phyloP scores from a whole-genome alignment of 2,113 vertebrate species.

The Thalassoma bifasciatum region DNA sequence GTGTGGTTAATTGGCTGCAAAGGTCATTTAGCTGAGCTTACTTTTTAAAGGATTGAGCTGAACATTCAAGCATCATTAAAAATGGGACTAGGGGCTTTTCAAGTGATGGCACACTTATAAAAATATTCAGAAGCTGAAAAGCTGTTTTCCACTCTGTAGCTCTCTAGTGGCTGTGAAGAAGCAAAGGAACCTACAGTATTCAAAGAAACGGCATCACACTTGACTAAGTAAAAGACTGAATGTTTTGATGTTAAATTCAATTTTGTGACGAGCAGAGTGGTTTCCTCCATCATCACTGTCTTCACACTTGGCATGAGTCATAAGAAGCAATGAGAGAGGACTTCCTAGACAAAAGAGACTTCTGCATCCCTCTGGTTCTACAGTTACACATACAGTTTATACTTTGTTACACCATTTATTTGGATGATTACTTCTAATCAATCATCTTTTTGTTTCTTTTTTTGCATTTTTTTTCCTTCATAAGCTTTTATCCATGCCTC shows the following conservation, averaged over 20 bases:
- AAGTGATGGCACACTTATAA: slow-evolving; percentile 28
- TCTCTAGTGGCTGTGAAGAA: slow-evolving; percentile 49
- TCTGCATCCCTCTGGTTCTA: slow-evolving; percentile 1
- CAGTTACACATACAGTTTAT: slow-evolving; percentile 30
- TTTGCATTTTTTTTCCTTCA: slow-evolving; percentile 5
- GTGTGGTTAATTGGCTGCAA: slow-evolving; percentile 41
- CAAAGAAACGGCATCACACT: slow-evolving; percentile 48
- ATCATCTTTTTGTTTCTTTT: not conserved
- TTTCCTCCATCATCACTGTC: slow-evolving; percentile 33
- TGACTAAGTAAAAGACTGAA: slow-evolving; percentile 57
- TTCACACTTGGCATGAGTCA: slow-evolving; percentile 53
- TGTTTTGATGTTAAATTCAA: slow-evolving; percentile 61
- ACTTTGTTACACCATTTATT: slow-evolving; percentile 23
- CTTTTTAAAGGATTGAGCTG: slow-evolving; percentile 31
- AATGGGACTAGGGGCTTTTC: slow-evolving; percentile 38
- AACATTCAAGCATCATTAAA: slow-evolving; percentile 38
- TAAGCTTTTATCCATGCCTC: not conserved
- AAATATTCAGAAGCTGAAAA: slow-evolving; percentile 47
- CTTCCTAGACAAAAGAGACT: slow-evolving; percentile 38
- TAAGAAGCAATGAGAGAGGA: slow-evolving; percentile 53
- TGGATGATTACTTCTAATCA: not conserved
- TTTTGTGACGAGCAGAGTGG: slow-evolving; percentile 48
- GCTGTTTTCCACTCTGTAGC: slow-evolving; percentile 45
- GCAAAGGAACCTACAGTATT: slow-evolving; percentile 45
- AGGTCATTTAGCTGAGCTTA: slow-evolving; percentile 34